These are phyloP conservation scores for Meles meles DNA, from an alignment of 2,113 vertebrate genomes.

Conservation along the genomic window DNA sequence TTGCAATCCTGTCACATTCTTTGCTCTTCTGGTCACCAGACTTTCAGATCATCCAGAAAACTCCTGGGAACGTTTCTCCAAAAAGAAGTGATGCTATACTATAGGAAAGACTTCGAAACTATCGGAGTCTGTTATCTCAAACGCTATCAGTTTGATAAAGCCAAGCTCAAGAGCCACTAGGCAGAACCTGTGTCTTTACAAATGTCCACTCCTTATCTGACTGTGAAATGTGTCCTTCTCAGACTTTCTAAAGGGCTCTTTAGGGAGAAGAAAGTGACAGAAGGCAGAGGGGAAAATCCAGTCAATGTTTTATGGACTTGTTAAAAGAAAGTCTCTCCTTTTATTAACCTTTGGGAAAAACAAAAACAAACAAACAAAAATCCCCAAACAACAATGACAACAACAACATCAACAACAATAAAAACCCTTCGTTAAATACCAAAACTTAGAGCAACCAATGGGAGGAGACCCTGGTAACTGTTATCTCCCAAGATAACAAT, in stretches of 20 bases:
- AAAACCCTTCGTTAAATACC: slow-evolving; percentile 80
- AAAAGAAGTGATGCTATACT: slow-evolving; percentile 41
- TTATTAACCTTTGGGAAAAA: slow-evolving; percentile 72
- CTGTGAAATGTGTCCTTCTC: slow-evolving; percentile 66
- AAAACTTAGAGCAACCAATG: slow-evolving; percentile 68
- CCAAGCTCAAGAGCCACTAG: slow-evolving; percentile 21
- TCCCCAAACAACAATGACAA: not conserved
- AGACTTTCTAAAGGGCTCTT: slow-evolving; percentile 55
- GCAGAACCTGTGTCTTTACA: not conserved
- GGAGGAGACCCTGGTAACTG: slow-evolving; percentile 64
- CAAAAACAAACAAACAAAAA: not conserved
- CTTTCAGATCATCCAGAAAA: not conserved
- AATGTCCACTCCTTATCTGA: slow-evolving; percentile 55
- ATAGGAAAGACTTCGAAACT: slow-evolving; percentile 59
- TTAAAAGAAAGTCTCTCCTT: slow-evolving; percentile 75
- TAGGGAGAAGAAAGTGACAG: slow-evolving; percentile 55
- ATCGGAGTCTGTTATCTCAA: slow-evolving; percentile 57
- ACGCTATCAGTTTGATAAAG: slow-evolving; percentile 62
- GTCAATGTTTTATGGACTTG: slow-evolving; percentile 83
- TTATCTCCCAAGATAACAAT: slow-evolving; percentile 78
- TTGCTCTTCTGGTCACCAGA: not conserved
- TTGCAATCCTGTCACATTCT: not conserved
- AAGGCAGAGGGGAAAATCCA: slow-evolving; percentile 71
- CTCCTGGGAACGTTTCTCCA: not conserved
- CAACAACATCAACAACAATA: slow-evolving; percentile 33